Base-by-base conservation (phyloP, 2,113 vertebrate species). In the Neotragus pygmaeus region DNA sequence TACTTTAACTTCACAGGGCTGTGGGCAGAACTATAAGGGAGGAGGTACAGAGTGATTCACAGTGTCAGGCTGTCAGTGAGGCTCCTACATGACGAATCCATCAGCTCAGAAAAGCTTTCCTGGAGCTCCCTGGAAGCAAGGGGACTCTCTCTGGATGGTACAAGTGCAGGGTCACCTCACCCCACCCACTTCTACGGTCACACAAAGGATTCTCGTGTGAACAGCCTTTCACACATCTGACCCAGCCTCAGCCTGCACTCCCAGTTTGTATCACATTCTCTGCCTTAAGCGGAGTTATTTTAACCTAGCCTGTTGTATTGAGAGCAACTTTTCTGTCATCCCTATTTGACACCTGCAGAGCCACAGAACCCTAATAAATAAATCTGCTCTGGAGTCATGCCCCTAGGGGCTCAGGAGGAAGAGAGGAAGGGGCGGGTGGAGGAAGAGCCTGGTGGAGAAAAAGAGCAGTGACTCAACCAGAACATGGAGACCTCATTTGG, bases 11-110 rank as follows among this genome's bases (percentile, higher is more conserved):
- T 91, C 17, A 39, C 2, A 43, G 27, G 70, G 86, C 33, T 57
- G 7, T 1, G n/a, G 39, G 15, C 28, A 90, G 47, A 73, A 60
- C 19, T 39, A 7, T 87, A 13, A 14, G 30, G 33, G n/a, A 57
- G 28, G 12, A 58, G n/a, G 43, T 14, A 55, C 23, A 15, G 33
- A 66, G 30, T 8, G 28, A 11, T 39, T 64, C 28, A 28, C 39
- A 45, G 91, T 10, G 9, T 12, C 12, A 19, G n/a, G 33, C 43
- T 4, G 10, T 49, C 5, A 51, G 49, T 28, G 58, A 70, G 15
- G 45, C 83, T 21, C 47, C 17, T 2, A 16, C 8, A 27, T 0
- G 16, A 33, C 0, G 11, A 27, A 1, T 45, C 21, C 1, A 25
- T 25, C 47, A 11, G 15, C 14, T 43, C 58, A 36, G 33, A 13